Conservation (phyloP, 2,113 vertebrate species). For the Urocitellus parryii region DNA sequence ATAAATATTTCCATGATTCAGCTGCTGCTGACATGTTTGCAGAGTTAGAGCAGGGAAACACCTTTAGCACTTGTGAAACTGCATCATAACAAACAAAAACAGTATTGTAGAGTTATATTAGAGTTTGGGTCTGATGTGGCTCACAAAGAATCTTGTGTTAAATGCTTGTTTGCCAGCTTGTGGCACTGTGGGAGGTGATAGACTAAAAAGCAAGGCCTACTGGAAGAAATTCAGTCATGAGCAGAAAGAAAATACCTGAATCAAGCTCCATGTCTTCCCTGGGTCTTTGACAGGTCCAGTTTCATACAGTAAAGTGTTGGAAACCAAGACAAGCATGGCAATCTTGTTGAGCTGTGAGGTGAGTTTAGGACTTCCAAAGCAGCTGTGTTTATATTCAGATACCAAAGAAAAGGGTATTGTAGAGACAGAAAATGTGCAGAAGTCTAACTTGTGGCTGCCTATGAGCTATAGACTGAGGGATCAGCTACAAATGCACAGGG, state of each 20-base stretch:
- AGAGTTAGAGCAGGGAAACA: neutral
- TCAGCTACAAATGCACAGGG: neutral
- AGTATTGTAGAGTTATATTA: neutral
- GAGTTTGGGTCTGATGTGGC: neutral
- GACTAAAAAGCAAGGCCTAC: neutral
- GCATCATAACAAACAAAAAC: neutral
- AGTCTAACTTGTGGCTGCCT: neutral
- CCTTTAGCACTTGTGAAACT: neutral
- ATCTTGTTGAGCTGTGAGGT: neutral
- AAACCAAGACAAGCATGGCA: too few species aligned
- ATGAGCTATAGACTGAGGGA: neutral
- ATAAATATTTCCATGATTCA: neutral
- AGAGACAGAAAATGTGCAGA: neutral
- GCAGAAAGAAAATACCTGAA: too few species aligned
- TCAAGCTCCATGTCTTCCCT: too few species aligned
- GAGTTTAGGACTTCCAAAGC: neutral
- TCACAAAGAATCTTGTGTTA: too few species aligned
- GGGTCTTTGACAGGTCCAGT: too few species aligned
- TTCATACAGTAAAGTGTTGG: too few species aligned
- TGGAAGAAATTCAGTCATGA: neutral
- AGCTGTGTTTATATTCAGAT: neutral
- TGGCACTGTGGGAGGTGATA: neutral
- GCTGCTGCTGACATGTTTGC: neutral
- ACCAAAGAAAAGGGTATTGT: neutral
- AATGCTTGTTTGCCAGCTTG: neutral